Percentiles rank a stretch among this genome's conserved stretches.
Evolutionary conservation across 2,888 invertebrate species (phyloP).

Genomic region (Galerucella nymphaeae): DNA sequence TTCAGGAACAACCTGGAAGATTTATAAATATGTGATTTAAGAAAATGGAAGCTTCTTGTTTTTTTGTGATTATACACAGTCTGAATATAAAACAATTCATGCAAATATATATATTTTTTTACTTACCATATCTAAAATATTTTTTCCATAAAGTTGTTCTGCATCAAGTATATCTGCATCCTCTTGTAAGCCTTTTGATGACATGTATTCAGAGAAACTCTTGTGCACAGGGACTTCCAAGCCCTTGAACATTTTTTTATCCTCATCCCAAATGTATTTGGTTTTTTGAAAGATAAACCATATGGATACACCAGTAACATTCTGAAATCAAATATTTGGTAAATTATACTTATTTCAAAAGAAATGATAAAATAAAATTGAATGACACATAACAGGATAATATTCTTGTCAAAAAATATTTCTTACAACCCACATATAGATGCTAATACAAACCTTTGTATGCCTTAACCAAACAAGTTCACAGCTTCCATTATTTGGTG

Average conservation of each 20-base stretch:
- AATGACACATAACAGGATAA: too few relatives aligned
- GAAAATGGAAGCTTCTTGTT: background rate
- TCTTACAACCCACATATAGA: background rate
- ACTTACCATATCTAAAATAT: slow-evolving; percentile 83
- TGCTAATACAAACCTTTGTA: slow-evolving; percentile 66
- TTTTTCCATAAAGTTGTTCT: slow-evolving; percentile 87
- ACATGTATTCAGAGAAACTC: slow-evolving; percentile 76
- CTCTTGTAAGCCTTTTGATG: slow-evolving; percentile 88
- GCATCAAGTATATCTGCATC: slow-evolving; percentile 82
- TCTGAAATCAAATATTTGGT: slow-evolving; percentile 54
- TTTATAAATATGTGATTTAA: background rate
- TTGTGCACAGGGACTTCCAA: slow-evolving; percentile 87
- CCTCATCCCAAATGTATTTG: slow-evolving; percentile 90
- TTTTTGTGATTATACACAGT: background rate
- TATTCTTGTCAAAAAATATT: too few relatives aligned
- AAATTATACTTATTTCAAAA: slow-evolving; percentile 7
- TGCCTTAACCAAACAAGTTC: slow-evolving; percentile 87
- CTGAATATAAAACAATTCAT: too few relatives aligned
- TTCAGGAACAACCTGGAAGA: slow-evolving; percentile 77
- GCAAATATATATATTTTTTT: slow-evolving; percentile 1
- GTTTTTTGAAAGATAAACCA: slow-evolving; percentile 99
- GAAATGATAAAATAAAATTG: background rate
- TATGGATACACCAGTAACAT: slow-evolving; percentile 68
- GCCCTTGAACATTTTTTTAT: slow-evolving; percentile 83
- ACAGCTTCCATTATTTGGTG: slow-evolving; percentile 96